Conservation (phyloP, 2,113 vertebrate genomes). For the Platycercus adscitus region DNA sequence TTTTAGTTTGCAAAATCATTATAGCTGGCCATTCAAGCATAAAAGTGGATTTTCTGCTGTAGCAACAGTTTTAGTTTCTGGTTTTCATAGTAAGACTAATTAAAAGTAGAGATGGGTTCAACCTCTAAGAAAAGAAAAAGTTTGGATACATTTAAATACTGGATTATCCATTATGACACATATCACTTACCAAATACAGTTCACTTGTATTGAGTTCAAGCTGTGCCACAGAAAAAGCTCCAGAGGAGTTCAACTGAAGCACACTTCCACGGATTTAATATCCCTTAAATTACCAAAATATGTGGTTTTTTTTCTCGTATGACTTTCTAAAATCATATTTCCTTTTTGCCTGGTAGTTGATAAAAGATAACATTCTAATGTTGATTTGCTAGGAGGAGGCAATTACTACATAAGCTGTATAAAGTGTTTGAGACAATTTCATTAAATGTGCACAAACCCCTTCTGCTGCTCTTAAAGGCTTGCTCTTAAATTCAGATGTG, state of each 20-base stretch:
- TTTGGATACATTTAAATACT: background rate
- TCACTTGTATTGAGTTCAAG: background rate
- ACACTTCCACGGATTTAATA: background rate
- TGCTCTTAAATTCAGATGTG: background rate
- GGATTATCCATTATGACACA: background rate
- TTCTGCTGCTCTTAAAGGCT: background rate
- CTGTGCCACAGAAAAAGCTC: background rate
- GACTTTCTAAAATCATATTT: background rate
- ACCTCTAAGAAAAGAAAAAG: background rate
- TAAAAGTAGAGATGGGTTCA: conserved; percentile 42
- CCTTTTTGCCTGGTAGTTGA: background rate
- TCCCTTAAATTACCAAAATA: background rate
- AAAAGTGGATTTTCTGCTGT: conserved; percentile 70
- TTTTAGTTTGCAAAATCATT: conserved; percentile 66
- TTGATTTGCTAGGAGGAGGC: background rate
- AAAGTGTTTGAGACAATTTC: background rate
- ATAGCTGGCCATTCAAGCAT: conserved; percentile 54
- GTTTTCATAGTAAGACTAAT: conserved; percentile 72
- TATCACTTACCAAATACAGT: background rate
- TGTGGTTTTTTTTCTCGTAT: fast-evolving
- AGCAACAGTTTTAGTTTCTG: conserved; percentile 56
- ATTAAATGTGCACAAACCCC: background rate
- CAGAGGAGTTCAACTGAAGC: background rate
- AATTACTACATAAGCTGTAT: background rate
- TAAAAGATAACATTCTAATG: background rate